Conservation (phyloP, 2,888 invertebrate species). For the Blera fallax region DNA sequence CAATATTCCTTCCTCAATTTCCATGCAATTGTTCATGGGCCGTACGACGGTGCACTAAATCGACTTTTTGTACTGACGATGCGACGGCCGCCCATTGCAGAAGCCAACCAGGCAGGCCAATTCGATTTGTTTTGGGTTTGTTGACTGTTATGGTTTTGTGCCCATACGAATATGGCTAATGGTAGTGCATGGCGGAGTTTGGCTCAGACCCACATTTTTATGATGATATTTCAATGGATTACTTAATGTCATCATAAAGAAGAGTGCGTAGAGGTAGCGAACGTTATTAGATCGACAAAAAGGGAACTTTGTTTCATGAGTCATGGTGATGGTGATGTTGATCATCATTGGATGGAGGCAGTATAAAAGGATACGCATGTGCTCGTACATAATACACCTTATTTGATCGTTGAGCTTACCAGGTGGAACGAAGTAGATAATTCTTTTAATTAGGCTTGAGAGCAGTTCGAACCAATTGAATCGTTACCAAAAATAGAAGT, state of each 20-base stretch:
- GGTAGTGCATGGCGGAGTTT: slow-evolving; percentile 8
- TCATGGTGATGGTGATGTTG: background rate
- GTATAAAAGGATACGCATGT: background rate
- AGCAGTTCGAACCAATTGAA: background rate
- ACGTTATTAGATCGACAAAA: slow-evolving; percentile 16
- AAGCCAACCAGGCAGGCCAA: background rate
- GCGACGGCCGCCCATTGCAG: slow-evolving; percentile 43
- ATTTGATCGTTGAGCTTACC: background rate
- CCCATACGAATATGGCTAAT: slow-evolving; percentile 65
- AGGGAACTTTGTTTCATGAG: background rate
- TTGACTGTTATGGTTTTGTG: slow-evolving; percentile 61
- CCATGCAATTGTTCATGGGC: slow-evolving; percentile 62
- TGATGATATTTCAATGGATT: slow-evolving; percentile 68
- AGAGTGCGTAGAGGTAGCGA: slow-evolving; percentile 21
- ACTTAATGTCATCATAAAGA: slow-evolving; percentile 69
- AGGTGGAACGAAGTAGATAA: background rate
- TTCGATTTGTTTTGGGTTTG: slow-evolving; percentile 43
- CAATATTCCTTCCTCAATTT: slow-evolving; percentile 66
- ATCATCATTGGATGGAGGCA: background rate
- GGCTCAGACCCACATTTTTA: slow-evolving; percentile 41
- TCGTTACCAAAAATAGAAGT: background rate
- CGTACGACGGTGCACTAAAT: slow-evolving; percentile 40
- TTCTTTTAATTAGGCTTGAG: background rate
- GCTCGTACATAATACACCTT: background rate
- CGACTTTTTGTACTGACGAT: slow-evolving; percentile 10